Evolutionary conservation across 2,888 invertebrate species (phyloP).

Genomic region (Trimorus sp.): DNA sequence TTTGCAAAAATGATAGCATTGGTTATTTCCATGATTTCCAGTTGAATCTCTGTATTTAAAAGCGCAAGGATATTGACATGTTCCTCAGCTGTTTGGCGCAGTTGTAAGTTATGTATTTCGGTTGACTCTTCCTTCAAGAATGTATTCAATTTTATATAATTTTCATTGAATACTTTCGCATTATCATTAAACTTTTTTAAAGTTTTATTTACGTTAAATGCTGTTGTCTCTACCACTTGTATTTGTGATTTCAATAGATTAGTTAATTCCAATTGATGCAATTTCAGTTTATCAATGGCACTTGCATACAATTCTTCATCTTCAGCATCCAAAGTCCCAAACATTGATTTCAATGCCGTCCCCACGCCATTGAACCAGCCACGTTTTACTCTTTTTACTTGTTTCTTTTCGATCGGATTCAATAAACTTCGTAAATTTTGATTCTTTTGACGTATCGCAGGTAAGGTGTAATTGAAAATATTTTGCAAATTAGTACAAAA

Average conservation of each 20-base stretch:
- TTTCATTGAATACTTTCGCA: slow-evolving; percentile 19
- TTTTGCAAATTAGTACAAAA: no score
- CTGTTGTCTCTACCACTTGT: slow-evolving; percentile 43
- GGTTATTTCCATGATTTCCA: not conserved
- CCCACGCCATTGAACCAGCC: slow-evolving; percentile 69
- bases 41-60: not conserved
- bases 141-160: slow-evolving; percentile 6
- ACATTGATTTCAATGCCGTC: slow-evolving; percentile 68
- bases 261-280: slow-evolving; percentile 56
- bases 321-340: slow-evolving; percentile 70
- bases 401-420: no score
- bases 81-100: slow-evolving; percentile 5
- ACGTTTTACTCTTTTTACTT: slow-evolving; percentile 36
- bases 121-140: slow-evolving; percentile 4
- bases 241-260: slow-evolving; percentile 53
- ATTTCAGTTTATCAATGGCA: slow-evolving; percentile 64
- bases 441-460: no score
- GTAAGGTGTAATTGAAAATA: no score
- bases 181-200: slow-evolving; percentile 29
- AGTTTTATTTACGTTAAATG: slow-evolving; percentile 70
- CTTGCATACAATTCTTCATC: slow-evolving; percentile 70
- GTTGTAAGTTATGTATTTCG: slow-evolving; percentile 11
- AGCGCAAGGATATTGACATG: slow-evolving; percentile 18
- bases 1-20: slow-evolving; percentile 25
- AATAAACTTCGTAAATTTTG: no score